These are phyloP conservation scores for Nomada hirtipes DNA, from an alignment of 2,888 invertebrate species.

Conservation along the genomic window DNA sequence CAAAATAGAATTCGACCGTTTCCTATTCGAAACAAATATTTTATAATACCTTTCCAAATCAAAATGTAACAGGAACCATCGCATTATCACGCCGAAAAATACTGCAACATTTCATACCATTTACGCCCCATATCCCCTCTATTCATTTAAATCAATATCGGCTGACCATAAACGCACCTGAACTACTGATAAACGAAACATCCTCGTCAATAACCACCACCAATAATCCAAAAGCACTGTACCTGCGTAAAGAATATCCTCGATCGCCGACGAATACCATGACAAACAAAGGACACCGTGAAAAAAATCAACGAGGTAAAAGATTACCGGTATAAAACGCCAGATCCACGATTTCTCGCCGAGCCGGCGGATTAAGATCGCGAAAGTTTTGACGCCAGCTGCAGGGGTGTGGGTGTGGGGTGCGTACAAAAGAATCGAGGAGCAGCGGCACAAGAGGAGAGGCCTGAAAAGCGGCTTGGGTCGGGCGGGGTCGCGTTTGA, in stretches of 20 bases:
- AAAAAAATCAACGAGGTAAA: not conserved
- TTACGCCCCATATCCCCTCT: no score
- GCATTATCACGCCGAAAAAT: no score
- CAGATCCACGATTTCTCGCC: conserved; percentile 32
- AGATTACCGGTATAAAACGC: conserved; percentile 37
- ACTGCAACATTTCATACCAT: no score
- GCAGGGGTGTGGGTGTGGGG: not conserved
- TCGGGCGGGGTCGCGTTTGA: conserved; percentile 70
- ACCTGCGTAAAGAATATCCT: not conserved
- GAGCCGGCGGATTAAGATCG: conserved; percentile 44
- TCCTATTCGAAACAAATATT: no score
- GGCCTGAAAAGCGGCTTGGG: conserved; percentile 62
- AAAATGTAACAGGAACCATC: no score
- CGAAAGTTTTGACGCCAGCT: conserved; percentile 49
- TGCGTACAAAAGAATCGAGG: conserved; percentile 50
- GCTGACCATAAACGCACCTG: not conserved
- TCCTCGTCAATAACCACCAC: not conserved
- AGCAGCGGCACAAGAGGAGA: conserved; percentile 44
- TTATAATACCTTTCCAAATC: no score
- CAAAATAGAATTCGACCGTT: not conserved
- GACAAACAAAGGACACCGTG: not conserved
- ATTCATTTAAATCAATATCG: not conserved
- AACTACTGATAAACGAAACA: not conserved
- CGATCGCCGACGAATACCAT: not conserved
- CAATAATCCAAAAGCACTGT: not conserved